These are phyloP conservation scores for Cairina moschata DNA, from an alignment of 2,113 vertebrate genomes.

Conservation along the genomic window DNA sequence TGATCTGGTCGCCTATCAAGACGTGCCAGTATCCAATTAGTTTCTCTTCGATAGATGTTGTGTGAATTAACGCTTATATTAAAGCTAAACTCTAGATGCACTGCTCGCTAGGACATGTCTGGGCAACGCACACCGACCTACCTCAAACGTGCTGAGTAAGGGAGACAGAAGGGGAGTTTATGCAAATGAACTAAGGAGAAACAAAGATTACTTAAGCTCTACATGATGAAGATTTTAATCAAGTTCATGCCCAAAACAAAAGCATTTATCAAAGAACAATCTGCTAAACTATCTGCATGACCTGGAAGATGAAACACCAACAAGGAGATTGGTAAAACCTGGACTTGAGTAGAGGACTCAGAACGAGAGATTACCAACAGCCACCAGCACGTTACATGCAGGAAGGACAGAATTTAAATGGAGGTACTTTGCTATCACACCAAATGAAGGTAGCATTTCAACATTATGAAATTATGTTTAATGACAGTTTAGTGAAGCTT, in stretches of 20 bases:
- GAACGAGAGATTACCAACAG: not conserved
- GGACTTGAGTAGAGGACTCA: not conserved
- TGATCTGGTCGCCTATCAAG: not conserved
- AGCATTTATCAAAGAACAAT: not conserved
- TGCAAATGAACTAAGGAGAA: not conserved
- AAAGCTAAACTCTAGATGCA: not conserved
- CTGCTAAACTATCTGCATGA: not conserved
- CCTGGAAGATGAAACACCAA: not conserved
- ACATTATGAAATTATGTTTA: not conserved
- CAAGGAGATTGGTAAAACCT: not conserved
- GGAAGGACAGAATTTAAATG: not conserved
- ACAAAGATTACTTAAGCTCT: not conserved
- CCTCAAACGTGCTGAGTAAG: not conserved
- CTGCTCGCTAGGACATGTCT: not conserved
- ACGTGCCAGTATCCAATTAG: not conserved
- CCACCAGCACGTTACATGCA: not conserved
- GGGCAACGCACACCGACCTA: not conserved
- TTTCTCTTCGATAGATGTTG: not conserved
- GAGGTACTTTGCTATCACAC: not conserved
- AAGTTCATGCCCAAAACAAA: not conserved
- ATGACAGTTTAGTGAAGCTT: not conserved
- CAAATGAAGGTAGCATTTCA: not conserved
- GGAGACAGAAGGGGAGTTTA: not conserved
- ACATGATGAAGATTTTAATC: not conserved
- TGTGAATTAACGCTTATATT: not conserved